Evolutionary conservation across 2,113 vertebrate genomes (phyloP), one percentile per base, ranked within the genome.

Genomic region (Mesembrinibis cayennensis): DNA sequence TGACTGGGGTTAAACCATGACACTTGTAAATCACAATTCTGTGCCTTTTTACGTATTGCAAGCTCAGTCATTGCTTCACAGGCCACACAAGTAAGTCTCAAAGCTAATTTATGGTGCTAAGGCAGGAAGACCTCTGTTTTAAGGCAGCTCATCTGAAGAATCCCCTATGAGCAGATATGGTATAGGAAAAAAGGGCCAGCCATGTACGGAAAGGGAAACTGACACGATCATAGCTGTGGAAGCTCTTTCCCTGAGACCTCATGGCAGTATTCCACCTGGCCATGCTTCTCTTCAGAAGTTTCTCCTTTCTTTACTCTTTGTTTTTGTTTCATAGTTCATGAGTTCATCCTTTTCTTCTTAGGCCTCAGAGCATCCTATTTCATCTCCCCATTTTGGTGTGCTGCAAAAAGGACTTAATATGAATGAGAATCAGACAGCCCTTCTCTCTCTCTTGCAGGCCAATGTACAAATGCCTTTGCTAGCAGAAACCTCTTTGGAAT

Each of bases 401-500:
- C 8, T 70, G 19, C 1, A 2, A 76, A 78, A 69, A 40, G 21
- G 58, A 38, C 50, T 79, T 79, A 27, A 8, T 38, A 16, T 38
- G 18, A 71, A 81, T 61, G 42, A 55, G 47, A 58, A 84, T 72
- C 9, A 18, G 85, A 42, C 22, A 90, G 22, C 16, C 25, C 12
- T 66, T 81, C 80, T 92, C 21, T 7, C 18, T 61, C 23, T 92
- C 29, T 84, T 87, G 42, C n/a, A 93, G 82, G 56, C 61, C 76
- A 49, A 61, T 26, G 32, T 90, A 79, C 47, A 59, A 72, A 92
- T 61, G 32, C 25, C 56, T 92, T 71, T 89, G 63, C 87, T 95
- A 85, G 38, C 58, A 94, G 67, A 88, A 96, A 71, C 25, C 27
- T 83, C 66, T 91, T 94, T 90, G 78, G 79, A 92, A 96, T 88